phyloP scores from a whole-genome alignment of 1,140 invertebrate species.

The Muscidifurax raptorellus region DNA sequence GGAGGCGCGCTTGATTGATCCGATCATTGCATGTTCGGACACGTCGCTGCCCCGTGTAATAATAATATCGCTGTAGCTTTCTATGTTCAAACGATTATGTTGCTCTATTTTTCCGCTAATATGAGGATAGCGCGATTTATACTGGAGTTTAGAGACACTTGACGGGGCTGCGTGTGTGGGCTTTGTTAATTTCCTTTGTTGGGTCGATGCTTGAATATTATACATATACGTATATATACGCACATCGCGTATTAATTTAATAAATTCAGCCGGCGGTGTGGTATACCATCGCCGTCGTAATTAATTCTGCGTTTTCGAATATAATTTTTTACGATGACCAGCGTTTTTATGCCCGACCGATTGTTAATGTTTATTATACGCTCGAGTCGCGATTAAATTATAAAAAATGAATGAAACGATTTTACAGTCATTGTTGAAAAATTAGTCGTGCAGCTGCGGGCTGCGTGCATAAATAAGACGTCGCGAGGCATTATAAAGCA shows the following conservation, averaged over 20 bases:
- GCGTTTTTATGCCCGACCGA: background rate
- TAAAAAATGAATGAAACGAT: background rate
- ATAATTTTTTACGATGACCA: too few species aligned
- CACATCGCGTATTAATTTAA: too few species aligned
- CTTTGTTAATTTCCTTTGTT: too few species aligned
- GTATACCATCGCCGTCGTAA: too few species aligned
- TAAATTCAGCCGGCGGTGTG: too few species aligned
- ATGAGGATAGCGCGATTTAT: constrained; percentile 12
- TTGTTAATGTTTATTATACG: background rate
- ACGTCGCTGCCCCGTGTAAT: constrained; percentile 17
- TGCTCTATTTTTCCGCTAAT: background rate
- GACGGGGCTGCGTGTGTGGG: background rate
- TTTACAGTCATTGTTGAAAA: background rate
- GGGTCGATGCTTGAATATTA: too few species aligned
- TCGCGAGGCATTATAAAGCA: constrained; percentile 17
- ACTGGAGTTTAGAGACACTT: constrained; percentile 17
- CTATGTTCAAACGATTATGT: constrained; percentile 25
- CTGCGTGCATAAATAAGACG: constrained; percentile 40
- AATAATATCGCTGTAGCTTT: constrained; percentile 35
- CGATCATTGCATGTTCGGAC: constrained; percentile 44
- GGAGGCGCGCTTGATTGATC: constrained; percentile 47
- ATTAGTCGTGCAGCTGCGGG: constrained; percentile 16
- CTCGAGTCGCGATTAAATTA: background rate
- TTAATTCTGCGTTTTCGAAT: too few species aligned
- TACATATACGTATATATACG: too few species aligned